phyloP scores from a whole-genome alignment of 2,888 invertebrate genomes.

The Subacronicta megacephala region DNA sequence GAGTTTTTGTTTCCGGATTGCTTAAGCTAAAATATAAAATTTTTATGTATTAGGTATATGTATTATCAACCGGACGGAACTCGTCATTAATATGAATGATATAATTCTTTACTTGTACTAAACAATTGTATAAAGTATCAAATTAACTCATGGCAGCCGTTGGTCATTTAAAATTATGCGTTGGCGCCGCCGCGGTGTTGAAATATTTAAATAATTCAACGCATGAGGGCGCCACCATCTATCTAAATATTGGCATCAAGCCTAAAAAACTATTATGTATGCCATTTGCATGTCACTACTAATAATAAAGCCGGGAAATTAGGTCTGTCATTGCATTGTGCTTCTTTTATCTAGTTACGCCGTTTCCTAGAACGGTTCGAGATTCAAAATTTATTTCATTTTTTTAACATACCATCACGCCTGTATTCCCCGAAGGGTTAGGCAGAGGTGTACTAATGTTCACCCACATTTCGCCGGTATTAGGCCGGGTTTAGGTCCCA shows the following conservation, averaged over 20 bases:
- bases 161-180: slow-evolving; percentile 36
- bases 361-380: neutral
- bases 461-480: no score
- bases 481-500: no score
- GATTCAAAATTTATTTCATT: no score
- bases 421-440: no score
- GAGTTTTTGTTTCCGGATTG: no score
- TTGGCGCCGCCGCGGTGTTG: slow-evolving; percentile 30
- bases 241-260: slow-evolving; percentile 58
- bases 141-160: slow-evolving; percentile 26
- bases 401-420: no score
- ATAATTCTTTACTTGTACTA: slow-evolving; percentile 16
- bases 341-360: neutral
- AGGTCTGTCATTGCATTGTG: neutral
- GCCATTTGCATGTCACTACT: slow-evolving; percentile 26
- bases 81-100: slow-evolving; percentile 7
- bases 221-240: slow-evolving; percentile 46
- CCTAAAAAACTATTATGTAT: slow-evolving; percentile 59
- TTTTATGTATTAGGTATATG: neutral
- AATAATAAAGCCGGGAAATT: slow-evolving; percentile 21
- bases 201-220: slow-evolving; percentile 52
- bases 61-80: slow-evolving; percentile 4
- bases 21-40: no score
- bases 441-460: no score
- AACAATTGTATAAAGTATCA: slow-evolving; percentile 20